Evolutionary conservation across 2,113 vertebrate species (phyloP), one percentile per base, ranked within the genome.

Genomic region (Callipepla squamata): DNA sequence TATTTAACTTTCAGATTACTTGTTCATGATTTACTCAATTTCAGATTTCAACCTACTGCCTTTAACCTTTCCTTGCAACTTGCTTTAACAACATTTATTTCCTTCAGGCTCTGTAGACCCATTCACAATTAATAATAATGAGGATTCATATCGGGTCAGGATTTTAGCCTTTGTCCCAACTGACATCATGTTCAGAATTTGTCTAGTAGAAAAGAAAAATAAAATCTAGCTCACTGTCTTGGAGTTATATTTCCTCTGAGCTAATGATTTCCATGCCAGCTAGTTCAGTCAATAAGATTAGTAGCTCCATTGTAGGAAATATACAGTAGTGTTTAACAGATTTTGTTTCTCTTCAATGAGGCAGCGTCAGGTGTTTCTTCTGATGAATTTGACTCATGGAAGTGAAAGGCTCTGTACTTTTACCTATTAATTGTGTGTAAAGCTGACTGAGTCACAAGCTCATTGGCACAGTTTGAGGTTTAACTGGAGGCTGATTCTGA

Each of bases 211-310:
- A 9, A 75, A 44, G 67, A 32, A 85, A 58, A 96, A 70, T 91
- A 75, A 77, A 93, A 77, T 80, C 36, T 61, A 9, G 13, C 20
- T 90, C 36, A 25, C 58, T 84, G 36, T 95, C 68, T 87, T 47
- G 4, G 48, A 53, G 58, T 78, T 72, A 6, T 11, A 7, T 36
- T 78, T 42, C 65, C 45, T 93, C 69, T 87, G 22, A 89, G 69
- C 69, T 78, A 67, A 65, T 1, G 16, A 58, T 85, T 84, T 81
- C 70, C 90, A 17, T 40, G 85, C 10, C 8, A 77, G 85, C 7
- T 8, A 75, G 21, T 94, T 95, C 83, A 93, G 40, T 68, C 70
- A 76, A 32, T 79, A 79, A 87, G 42, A 40, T 79, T 80, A 82
- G 77, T 38, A 88, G 20, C 34, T 53, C 44, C 57, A 40, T 16